Percentiles rank a stretch among this genome's conserved stretches.
phyloP scores from a whole-genome alignment of 2,888 invertebrate species.

The Nymphalis polychloros region DNA sequence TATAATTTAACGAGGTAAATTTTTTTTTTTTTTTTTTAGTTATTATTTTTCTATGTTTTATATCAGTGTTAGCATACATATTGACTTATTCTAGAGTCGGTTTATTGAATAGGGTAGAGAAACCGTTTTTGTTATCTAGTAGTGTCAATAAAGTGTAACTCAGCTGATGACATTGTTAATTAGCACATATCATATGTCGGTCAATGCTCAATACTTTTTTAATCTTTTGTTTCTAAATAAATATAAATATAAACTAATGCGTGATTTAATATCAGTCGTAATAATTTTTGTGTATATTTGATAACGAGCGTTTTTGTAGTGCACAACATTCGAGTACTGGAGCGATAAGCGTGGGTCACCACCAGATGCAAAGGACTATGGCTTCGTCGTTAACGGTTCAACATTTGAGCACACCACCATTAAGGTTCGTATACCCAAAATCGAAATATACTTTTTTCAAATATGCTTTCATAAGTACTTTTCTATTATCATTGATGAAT shows the following conservation, averaged over 20 bases:
- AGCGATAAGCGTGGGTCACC: conserved; percentile 62
- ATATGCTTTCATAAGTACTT: too few relatives aligned
- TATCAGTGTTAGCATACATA: too few relatives aligned
- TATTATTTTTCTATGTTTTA: neutral
- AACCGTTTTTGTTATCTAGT: neutral
- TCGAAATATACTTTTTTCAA: neutral
- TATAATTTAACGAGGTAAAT: conserved; percentile 82
- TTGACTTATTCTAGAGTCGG: too few relatives aligned
- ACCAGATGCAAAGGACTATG: conserved; percentile 71
- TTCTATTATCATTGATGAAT: too few relatives aligned
- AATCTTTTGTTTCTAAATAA: conserved; percentile 2
- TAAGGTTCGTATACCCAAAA: conserved; percentile 53
- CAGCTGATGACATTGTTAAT: conserved; percentile 12
- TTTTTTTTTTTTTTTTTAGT: neutral
- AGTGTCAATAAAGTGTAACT: neutral
- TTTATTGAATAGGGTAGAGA: neutral
- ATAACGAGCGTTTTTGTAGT: conserved; percentile 45
- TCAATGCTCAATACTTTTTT: neutral
- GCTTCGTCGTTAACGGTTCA: conserved; percentile 76
- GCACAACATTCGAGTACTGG: conserved; percentile 66
- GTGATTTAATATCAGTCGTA: neutral
- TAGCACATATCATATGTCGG: conserved; percentile 13
- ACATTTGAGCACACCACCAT: conserved; percentile 70
- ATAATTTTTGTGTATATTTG: neutral
- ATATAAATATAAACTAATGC: conserved; percentile 1